Base-by-base conservation (phyloP, 1,140 invertebrate genomes). In the Anoplolepis gracilipes region DNA sequence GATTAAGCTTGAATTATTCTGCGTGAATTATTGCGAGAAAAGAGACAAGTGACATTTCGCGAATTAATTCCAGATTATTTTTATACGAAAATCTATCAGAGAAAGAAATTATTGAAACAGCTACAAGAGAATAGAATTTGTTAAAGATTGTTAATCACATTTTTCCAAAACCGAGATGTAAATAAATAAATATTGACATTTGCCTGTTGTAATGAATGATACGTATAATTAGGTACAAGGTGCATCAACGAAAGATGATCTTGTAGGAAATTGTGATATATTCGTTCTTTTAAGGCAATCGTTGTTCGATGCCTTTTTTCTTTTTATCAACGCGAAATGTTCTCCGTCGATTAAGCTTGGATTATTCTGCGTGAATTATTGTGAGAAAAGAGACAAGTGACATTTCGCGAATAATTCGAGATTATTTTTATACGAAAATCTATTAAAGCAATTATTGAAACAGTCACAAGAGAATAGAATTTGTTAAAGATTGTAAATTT, bases 261-360 rank as follows among this genome's bases (percentile, higher is more conserved):
- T 67, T 36, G 49, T 22, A 42, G 36, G 10, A 28, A 7, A 77
- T 84, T 46, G 13, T 19, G 39, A 30, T 25, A 64, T 28, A 28
- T 79, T 69, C 76, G 42, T 67, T 78, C 42, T 36, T 79, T 67
- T 79, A 79, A 79, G 42, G 62, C 42, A 19, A 79, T 69, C 76
- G 28, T 59, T 57, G 59, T n/a, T 57, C 25, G 84, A 61, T 89
- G 86, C 22, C 22, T 25, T 22, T 13, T 70, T n/a, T 6, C 59
- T 75, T 59, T 59, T 19, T 25, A n/a, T 76, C 28, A 76, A 62
- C 10, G 5, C 16, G 11, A 3, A 64, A 5, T 11, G n/a, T 25
- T 61, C 46, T 19, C 19, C 16, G 11, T 72, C 30, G 28, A 36
- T 36, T 25, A 22, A 25, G 16, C 1, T 8, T 57, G 55, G 22